phyloP scores from a whole-genome alignment of 2,113 vertebrate genomes.

The Percina caprodes region DNA sequence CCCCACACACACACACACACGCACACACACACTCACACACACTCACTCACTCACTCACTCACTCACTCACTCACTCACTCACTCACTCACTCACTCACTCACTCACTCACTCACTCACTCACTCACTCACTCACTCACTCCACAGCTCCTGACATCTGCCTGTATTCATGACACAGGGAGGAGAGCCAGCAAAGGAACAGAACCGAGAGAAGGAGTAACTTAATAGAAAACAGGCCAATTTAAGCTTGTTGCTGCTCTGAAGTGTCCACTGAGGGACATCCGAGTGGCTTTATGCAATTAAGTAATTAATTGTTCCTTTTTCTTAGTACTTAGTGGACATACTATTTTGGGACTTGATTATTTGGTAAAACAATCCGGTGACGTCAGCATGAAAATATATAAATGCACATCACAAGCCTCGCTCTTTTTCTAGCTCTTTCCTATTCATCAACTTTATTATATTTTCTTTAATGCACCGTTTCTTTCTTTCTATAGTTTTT shows the following conservation, averaged over 20 bases:
- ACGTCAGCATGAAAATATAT: conserved; percentile 4
- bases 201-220: neutral
- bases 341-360: conserved; percentile 34
- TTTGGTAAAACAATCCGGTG: too few relatives aligned
- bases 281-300: conserved; percentile 55
- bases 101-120: too few relatives aligned
- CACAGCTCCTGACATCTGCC: conserved; percentile 54
- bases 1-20: neutral
- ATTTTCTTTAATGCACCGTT: neutral
- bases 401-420: neutral
- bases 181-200: neutral
- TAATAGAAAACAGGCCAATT: neutral
- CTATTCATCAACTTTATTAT: neutral
- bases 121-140: neutral
- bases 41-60: too few relatives aligned
- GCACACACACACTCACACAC: too few relatives aligned
- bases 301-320: conserved; percentile 54
- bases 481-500: neutral
- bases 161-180: conserved; percentile 25
- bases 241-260: conserved; percentile 8
- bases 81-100: too few relatives aligned
- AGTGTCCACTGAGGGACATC: conserved; percentile 25
- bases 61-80: too few relatives aligned
- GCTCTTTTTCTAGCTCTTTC: neutral
- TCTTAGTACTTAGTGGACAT: conserved; percentile 38